Conservation (phyloP, 30 jellyfish, hydroid and myxozoan species). For the Chironex yamaguchii region DNA sequence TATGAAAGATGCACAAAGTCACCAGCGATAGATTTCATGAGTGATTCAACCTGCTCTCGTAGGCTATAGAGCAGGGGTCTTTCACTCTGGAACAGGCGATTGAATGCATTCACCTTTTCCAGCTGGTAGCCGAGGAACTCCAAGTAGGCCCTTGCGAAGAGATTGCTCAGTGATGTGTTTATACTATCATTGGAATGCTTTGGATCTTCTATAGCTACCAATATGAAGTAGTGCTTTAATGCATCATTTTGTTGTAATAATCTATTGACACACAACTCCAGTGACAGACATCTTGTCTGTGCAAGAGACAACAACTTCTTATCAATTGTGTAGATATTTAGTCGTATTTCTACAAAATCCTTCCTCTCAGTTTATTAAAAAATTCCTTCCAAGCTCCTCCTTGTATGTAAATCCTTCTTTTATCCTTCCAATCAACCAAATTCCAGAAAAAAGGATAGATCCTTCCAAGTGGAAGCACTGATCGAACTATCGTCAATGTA, state of each 20-base stretch:
- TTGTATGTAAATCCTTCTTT: too few relatives aligned
- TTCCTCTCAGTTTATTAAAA: too few relatives aligned
- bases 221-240: constrained; percentile 22
- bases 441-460: too few relatives aligned
- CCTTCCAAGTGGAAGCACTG: too few relatives aligned
- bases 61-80: constrained; percentile 45
- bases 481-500: too few relatives aligned
- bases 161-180: constrained; percentile 11
- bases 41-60: constrained; percentile 22
- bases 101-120: constrained; percentile 55
- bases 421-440: too few relatives aligned
- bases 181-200: constrained; percentile 29
- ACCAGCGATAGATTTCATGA: constrained; percentile 32
- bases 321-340: too few relatives aligned
- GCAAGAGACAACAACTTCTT: constrained; percentile 68
- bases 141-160: constrained; percentile 26
- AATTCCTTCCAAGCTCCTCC: too few relatives aligned
- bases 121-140: constrained; percentile 66
- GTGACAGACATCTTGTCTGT: constrained; percentile 70
- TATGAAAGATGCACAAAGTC: constrained; percentile 23
- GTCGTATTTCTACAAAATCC: too few relatives aligned
- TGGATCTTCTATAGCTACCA: constrained; percentile 44
- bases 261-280: constrained; percentile 56
- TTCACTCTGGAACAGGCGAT: constrained; percentile 55
- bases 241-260: constrained; percentile 58